Conservation (phyloP, 2,888 invertebrate genomes). For the Mayetiola destructor region DNA sequence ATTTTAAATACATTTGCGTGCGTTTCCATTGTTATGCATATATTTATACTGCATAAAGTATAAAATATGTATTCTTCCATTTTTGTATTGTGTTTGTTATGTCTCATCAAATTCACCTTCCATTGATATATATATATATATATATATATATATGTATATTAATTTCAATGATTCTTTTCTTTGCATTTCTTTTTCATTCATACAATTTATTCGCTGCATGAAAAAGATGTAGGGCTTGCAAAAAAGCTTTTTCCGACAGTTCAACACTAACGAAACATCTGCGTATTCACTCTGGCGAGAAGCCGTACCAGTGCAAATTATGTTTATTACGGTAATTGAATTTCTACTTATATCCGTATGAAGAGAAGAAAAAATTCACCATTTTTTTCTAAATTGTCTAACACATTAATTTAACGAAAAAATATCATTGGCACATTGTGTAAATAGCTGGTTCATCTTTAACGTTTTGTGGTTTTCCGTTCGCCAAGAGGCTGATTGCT, state of each 20-base stretch:
- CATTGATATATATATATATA: neutral
- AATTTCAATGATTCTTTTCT: slow-evolving; percentile 13
- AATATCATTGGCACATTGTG: neutral
- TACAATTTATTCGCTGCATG: slow-evolving; percentile 13
- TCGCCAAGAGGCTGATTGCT: too few relatives aligned
- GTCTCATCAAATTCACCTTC: neutral
- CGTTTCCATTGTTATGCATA: too few relatives aligned
- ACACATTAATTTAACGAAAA: neutral
- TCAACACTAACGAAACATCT: slow-evolving; percentile 96
- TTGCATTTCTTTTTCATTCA: slow-evolving; percentile 6
- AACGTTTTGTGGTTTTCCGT: neutral
- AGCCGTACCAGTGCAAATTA: slow-evolving; percentile 95
- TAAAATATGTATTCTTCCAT: neutral
- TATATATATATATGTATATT: too few relatives aligned
- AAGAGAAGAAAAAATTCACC: neutral
- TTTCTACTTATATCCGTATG: neutral
- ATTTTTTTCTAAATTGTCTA: neutral
- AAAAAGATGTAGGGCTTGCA: slow-evolving; percentile 77
- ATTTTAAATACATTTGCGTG: too few relatives aligned
- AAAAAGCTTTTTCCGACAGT: slow-evolving; percentile 97
- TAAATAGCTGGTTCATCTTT: neutral
- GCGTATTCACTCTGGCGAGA: slow-evolving; percentile 65
- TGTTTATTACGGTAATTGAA: slow-evolving; percentile 61
- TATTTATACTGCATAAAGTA: too few relatives aligned
- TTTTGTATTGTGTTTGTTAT: neutral